Evolutionary conservation across 2,113 vertebrate species (phyloP).

Genomic region (Anolis carolinensis): DNA sequence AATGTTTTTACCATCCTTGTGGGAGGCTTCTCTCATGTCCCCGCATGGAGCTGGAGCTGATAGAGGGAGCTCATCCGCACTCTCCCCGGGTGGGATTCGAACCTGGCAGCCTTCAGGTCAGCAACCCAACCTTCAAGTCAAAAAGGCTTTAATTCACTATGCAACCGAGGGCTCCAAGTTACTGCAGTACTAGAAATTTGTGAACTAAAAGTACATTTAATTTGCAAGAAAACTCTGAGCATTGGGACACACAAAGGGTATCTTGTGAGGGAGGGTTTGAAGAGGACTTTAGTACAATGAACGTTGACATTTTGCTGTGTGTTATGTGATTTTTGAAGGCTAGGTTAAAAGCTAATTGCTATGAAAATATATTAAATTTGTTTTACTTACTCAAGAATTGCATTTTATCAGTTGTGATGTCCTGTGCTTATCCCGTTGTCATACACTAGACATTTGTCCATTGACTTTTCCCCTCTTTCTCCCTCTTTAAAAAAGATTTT

Average conservation of each 20-base stretch:
- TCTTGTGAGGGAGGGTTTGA: neutral
- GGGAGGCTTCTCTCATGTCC: too few species aligned
- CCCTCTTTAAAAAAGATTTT: neutral
- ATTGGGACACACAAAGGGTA: neutral
- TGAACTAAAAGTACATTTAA: too few species aligned
- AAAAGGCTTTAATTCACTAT: too few species aligned
- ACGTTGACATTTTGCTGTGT: neutral
- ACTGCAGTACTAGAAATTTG: too few species aligned
- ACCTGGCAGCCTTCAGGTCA: too few species aligned
- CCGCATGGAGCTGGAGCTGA: too few species aligned
- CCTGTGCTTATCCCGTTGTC: neutral
- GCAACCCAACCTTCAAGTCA: too few species aligned
- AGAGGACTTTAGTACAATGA: slow-evolving; percentile 3
- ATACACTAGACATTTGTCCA: neutral
- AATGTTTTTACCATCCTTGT: too few species aligned
- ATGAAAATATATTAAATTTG: neutral
- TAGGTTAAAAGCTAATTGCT: slow-evolving; percentile 35
- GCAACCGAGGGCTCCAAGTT: too few species aligned
- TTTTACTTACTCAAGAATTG: slow-evolving; percentile 11
- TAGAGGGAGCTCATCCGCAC: too few species aligned
- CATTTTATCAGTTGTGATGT: slow-evolving; percentile 10
- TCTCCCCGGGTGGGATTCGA: too few species aligned
- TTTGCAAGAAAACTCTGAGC: too few species aligned
- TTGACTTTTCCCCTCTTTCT: neutral
- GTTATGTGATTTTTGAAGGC: neutral